These are phyloP conservation scores for Lasioglossum calceatum DNA, from an alignment of 2,888 invertebrate genomes.

Conservation along the genomic window DNA sequence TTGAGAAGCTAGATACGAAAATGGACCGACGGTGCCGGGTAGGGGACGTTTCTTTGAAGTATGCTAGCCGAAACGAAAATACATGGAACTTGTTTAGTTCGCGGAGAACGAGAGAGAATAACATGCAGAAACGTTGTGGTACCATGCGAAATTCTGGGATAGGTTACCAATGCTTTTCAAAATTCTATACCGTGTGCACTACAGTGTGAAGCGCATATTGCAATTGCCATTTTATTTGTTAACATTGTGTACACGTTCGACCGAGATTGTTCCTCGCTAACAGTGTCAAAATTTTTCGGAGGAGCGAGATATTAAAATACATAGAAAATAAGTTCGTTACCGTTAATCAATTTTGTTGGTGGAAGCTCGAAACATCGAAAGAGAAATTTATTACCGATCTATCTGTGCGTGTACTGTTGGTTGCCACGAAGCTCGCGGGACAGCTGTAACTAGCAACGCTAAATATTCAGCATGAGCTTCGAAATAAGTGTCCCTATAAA, in stretches of 20 bases:
- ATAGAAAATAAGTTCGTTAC: neutral
- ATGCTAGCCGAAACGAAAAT: neutral
- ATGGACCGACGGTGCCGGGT: neutral
- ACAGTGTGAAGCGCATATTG: neutral
- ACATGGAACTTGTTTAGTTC: neutral
- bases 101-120: neutral
- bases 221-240: neutral
- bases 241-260: too few relatives aligned
- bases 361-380: neutral
- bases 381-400: neutral
- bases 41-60: neutral
- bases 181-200: neutral
- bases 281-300: neutral
- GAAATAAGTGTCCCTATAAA: slow-evolving; percentile 52
- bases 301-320: neutral
- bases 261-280: too few relatives aligned
- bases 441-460: slow-evolving; percentile 75
- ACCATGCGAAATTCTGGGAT: neutral
- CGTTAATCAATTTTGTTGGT: neutral
- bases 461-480: slow-evolving; percentile 73
- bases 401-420: neutral
- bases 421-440: slow-evolving; percentile 32
- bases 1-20: neutral
- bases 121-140: neutral
- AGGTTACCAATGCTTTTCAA: neutral